phyloP scores from a whole-genome alignment of 2,797 vertebrate genomes.

The Notoglanidium macrostoma region DNA sequence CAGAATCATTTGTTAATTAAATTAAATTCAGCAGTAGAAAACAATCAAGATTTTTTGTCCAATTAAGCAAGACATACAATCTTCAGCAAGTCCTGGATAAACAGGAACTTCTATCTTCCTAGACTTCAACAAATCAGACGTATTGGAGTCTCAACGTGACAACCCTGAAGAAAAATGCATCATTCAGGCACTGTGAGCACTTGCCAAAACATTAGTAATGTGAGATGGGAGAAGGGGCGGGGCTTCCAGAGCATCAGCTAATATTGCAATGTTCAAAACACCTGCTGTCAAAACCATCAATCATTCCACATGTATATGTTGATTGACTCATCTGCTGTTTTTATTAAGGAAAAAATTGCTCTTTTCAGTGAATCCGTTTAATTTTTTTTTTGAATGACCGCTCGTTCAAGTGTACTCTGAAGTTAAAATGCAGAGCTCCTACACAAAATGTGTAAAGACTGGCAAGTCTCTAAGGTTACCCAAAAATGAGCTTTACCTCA shows the following conservation, averaged over 20 bases:
- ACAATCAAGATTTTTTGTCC: neutral
- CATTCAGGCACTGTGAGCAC: neutral
- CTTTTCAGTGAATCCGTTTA: neutral
- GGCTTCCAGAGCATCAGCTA: neutral
- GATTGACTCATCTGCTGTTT: neutral
- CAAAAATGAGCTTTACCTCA: neutral
- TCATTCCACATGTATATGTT: neutral
- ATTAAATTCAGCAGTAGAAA: neutral
- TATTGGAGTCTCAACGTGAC: neutral
- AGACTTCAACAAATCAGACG: neutral
- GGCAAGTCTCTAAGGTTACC: neutral
- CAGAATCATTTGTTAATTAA: neutral
- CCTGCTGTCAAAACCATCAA: neutral
- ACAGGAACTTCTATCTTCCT: neutral
- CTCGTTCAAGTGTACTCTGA: neutral
- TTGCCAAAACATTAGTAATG: neutral
- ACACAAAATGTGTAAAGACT: neutral
- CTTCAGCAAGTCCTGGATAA: neutral
- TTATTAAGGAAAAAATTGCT: neutral
- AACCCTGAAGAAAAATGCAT: neutral
- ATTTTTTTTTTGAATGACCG: neutral
- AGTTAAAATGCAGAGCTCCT: neutral
- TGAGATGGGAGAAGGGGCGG: neutral
- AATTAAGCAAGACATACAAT: neutral
- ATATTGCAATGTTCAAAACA: slow-evolving; percentile 2